Percentiles rank a stretch among this genome's conserved stretches.
These are phyloP conservation scores for Cordylochernes scorpioides DNA, from an alignment of 2,888 invertebrate genomes.

Conservation along the genomic window DNA sequence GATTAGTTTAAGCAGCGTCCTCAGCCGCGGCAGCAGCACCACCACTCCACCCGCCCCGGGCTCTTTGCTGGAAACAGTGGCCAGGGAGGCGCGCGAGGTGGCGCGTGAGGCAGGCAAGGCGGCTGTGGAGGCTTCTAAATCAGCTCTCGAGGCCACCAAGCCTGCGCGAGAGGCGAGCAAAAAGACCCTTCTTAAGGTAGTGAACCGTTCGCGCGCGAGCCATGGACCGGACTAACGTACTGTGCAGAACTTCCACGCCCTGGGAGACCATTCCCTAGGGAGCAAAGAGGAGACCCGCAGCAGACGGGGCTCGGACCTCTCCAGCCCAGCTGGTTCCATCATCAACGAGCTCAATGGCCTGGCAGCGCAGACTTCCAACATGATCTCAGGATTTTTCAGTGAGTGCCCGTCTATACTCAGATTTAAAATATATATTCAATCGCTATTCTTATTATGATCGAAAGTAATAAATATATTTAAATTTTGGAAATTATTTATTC, in stretches of 20 bases:
- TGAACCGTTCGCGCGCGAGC: too few species aligned
- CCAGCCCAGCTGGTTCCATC: conserved; percentile 28
- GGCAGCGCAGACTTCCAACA: conserved; percentile 69
- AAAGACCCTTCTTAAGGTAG: conserved; percentile 21
- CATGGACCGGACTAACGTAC: neutral
- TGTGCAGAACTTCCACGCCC: conserved; percentile 19
- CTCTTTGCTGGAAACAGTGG: conserved; percentile 59
- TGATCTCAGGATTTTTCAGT: conserved; percentile 82
- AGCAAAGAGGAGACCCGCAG: conserved; percentile 2
- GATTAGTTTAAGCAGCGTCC: conserved; percentile 13
- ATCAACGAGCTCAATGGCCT: conserved; percentile 74
- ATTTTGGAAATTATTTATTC: too few species aligned
- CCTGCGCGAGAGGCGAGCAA: conserved; percentile 65
- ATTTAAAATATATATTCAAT: too few species aligned
- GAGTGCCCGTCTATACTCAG: conserved; percentile 21
- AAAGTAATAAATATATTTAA: neutral
- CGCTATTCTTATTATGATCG: neutral
- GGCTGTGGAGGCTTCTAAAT: conserved; percentile 55
- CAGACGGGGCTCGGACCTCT: conserved; percentile 7
- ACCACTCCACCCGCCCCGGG: conserved; percentile 40
- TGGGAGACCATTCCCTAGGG: too few species aligned
- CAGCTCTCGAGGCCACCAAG: conserved; percentile 58
- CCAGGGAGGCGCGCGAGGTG: conserved; percentile 61
- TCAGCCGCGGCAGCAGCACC: conserved; percentile 11
- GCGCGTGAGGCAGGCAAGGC: conserved; percentile 61